Evolutionary conservation across 2,888 invertebrate genomes (phyloP).

Genomic region (Willowsia nigromaculata): DNA sequence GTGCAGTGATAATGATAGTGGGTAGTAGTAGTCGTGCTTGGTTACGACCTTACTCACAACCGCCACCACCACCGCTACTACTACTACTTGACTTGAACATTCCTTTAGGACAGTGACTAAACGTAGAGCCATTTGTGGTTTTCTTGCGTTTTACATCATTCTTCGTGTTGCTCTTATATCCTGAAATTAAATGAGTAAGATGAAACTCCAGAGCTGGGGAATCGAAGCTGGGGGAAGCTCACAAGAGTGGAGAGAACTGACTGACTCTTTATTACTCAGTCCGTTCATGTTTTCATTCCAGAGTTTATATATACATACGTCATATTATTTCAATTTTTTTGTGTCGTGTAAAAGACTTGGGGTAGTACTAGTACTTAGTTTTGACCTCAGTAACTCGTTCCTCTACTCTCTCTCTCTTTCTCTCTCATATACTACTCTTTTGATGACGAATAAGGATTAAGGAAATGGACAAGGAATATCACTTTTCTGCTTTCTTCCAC

Average conservation of each 20-base stretch:
- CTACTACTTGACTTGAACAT: constrained; percentile 35
- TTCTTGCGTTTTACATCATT: constrained; percentile 64
- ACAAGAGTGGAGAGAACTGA: neutral
- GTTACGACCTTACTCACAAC: neutral
- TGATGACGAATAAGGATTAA: constrained; percentile 34
- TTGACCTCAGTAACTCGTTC: neutral
- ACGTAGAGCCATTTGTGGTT: constrained; percentile 63
- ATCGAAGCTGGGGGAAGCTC: neutral
- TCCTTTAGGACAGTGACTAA: constrained; percentile 33
- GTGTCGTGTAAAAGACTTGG: neutral
- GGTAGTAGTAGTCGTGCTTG: neutral
- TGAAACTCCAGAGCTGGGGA: constrained; percentile 47
- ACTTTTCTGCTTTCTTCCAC: constrained; percentile 77
- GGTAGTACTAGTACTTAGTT: constrained; percentile 48
- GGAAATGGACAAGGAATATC: constrained; percentile 59
- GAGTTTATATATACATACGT: neutral
- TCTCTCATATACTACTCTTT: neutral
- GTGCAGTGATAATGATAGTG: neutral
- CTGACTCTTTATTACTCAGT: neutral
- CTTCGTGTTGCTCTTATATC: constrained; percentile 38
- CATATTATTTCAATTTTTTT: constrained; percentile 38
- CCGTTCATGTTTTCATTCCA: constrained; percentile 23
- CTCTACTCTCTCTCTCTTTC: neutral
- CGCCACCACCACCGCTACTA: neutral
- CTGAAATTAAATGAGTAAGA: constrained; percentile 67